Conservation (phyloP, 1,140 invertebrate genomes). For the Platorchestia sp. region DNA sequence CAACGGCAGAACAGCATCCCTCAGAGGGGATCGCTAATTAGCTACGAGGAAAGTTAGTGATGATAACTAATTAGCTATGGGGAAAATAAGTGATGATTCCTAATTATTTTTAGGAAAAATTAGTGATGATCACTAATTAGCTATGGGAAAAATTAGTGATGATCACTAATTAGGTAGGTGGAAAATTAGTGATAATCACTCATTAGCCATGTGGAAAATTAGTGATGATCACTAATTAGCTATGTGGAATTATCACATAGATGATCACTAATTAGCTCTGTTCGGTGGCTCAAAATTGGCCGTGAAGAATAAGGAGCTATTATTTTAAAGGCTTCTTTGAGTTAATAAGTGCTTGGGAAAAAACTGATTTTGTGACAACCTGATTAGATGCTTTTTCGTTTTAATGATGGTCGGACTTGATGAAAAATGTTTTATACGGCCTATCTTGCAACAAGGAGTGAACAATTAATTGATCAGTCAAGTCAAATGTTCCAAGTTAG, state of each 20-base stretch:
- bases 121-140: not conserved
- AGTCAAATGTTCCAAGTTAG: no score
- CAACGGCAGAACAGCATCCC: no score
- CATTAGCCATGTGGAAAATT: no score
- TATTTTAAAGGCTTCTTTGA: not conserved
- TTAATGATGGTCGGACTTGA: not conserved
- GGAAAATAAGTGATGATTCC: no score
- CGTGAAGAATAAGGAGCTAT: not conserved
- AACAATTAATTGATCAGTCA: no score
- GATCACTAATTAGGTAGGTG: no score
- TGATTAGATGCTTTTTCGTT: not conserved
- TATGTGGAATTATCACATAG: not conserved
- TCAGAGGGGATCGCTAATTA: no score
- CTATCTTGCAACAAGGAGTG: no score
- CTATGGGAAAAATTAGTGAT: not conserved
- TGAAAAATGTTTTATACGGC: not conserved
- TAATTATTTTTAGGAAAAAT: no score
- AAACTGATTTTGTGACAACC: not conserved
- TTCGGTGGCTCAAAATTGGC: not conserved
- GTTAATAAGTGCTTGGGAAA: not conserved
- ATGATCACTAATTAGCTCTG: not conserved
- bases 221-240: not conserved
- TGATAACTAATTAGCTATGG: not conserved
- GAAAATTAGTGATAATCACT: no score
- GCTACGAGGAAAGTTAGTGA: no score